These are phyloP conservation scores for Eubasilissa regina DNA, from an alignment of 1,140 invertebrate genomes.

Conservation along the genomic window DNA sequence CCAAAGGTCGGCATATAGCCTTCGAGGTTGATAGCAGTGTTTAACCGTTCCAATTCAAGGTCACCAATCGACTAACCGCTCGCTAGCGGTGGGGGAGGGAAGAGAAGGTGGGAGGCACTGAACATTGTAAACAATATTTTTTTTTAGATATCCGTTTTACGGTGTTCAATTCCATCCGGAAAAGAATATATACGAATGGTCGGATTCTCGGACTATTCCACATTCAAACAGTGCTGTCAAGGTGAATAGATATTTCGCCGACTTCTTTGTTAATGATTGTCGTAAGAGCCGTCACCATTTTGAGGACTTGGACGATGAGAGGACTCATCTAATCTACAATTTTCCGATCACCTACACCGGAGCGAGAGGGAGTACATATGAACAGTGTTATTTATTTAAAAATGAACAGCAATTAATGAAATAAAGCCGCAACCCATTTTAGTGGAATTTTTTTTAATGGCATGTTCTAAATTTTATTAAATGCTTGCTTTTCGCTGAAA, in stretches of 20 bases:
- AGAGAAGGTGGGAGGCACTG: too few species aligned
- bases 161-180: slow-evolving; percentile 94
- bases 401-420: neutral
- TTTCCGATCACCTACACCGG: slow-evolving; percentile 75
- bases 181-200: slow-evolving; percentile 89
- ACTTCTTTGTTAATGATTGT: slow-evolving; percentile 87
- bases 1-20: neutral
- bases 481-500: too few species aligned
- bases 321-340: slow-evolving; percentile 77
- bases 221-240: slow-evolving; percentile 77
- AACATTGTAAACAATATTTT: too few species aligned
- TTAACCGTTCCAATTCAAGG: too few species aligned
- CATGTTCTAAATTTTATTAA: too few species aligned
- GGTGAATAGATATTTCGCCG: slow-evolving; percentile 84
- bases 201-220: slow-evolving; percentile 73
- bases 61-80: too few species aligned
- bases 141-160: slow-evolving; percentile 82
- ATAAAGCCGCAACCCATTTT: too few species aligned
- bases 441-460: too few species aligned
- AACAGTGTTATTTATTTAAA: slow-evolving; percentile 75
- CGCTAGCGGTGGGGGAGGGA: too few species aligned
- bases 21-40: too few species aligned
- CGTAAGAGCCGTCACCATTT: slow-evolving; percentile 66
- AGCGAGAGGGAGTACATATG: slow-evolving; percentile 68
- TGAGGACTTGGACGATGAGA: slow-evolving; percentile 67